Evolutionary conservation across 2,888 invertebrate genomes (phyloP), one percentile per base, ranked within the genome.

Genomic region (Eustalomyia histrio): DNA sequence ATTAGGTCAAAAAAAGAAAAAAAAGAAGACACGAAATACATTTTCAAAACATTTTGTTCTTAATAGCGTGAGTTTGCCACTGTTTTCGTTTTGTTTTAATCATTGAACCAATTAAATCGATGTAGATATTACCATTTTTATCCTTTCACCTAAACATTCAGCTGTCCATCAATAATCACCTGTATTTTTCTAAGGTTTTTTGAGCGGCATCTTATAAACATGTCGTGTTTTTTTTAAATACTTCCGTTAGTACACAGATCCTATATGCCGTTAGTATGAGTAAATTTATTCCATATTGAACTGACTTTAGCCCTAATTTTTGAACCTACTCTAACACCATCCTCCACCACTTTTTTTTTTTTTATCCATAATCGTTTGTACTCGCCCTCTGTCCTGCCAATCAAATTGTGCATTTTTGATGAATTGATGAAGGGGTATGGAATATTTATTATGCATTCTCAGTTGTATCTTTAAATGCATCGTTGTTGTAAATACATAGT

Each of bases 401-500:
- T 82, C 81, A 83, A 82, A 39, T 76, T 83, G 76, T 84, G 76
- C 79, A 83, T 85, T 87, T 87, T 86, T 88, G 87, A 88, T 88
- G 87, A 87, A 88, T 89, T 87, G 88, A 87, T 88, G 89, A 87
- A 87, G 87, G 88, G 88, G 85, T 86, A 86, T 58, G 17, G 53
- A 60, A 33, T 47, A 3, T 53, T 43, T 33, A 21, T 58, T 17
- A 65, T 47, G 21, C 12, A 52, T 64, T 29, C 9, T 33, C 43
- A 14, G 35, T 14, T 58, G 16, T 17, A 64, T 58, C 24, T 39
- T 39, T 39, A 39, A 39, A 39, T 39, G 39, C 14, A 39, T 39
- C 39, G 39, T 39, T 12, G 39, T 39, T 39, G 18, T 60, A 35
- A 35, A 18, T n/a, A n/a, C n/a, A n/a, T 60, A 43, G 61, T 10